Percentiles rank a stretch among this genome's conserved stretches.
Conservation (phyloP, 2,888 invertebrate genomes). For the Trichopoda pennipes region DNA sequence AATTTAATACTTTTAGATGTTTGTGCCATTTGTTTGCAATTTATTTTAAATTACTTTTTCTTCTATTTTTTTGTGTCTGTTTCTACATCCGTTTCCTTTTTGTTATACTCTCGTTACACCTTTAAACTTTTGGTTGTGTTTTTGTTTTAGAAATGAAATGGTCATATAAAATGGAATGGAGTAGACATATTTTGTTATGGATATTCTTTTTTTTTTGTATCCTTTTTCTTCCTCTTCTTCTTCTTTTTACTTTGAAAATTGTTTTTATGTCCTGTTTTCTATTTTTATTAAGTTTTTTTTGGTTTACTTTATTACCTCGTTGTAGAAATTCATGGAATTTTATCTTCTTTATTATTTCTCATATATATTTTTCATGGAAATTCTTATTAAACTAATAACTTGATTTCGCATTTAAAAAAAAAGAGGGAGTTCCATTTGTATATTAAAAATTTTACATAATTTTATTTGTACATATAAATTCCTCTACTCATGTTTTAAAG, state of each 20-base stretch:
- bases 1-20: conserved; percentile 39
- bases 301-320: conserved; percentile 37
- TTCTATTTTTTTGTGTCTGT: conserved; percentile 20
- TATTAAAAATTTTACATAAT: background rate
- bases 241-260: conserved; percentile 21
- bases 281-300: too few species aligned
- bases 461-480: background rate
- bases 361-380: conserved; percentile 11
- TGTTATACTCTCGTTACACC: conserved; percentile 48
- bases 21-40: conserved; percentile 41
- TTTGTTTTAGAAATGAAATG: conserved; percentile 49
- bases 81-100: conserved; percentile 58
- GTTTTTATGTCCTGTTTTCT: conserved; percentile 8
- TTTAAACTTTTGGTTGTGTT: conserved; percentile 30
- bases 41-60: conserved; percentile 5
- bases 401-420: background rate
- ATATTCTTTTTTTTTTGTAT: too few species aligned
- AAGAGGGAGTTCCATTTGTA: background rate
- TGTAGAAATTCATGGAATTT: conserved; percentile 31
- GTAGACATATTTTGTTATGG: conserved; percentile 52
- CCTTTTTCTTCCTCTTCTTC: background rate
- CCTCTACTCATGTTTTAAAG: background rate
- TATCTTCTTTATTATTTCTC: conserved; percentile 21
- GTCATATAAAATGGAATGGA: conserved; percentile 56
- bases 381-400: background rate